Conservation (phyloP, 1,140 invertebrate species). For the Pogonus chalceus region DNA sequence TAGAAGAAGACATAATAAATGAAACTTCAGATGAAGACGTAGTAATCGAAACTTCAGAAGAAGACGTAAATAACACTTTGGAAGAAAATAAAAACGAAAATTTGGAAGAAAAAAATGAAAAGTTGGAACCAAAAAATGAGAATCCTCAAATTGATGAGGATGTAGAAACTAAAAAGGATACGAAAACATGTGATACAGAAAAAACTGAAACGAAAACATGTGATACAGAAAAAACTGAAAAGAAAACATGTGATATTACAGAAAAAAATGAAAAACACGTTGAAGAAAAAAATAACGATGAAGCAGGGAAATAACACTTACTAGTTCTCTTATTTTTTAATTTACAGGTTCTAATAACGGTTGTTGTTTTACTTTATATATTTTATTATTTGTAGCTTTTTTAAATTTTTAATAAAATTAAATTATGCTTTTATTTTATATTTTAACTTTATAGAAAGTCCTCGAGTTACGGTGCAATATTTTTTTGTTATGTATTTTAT, state of each 20-base stretch:
- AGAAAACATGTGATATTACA: background rate
- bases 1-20: background rate
- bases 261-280: background rate
- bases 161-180: background rate
- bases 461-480: no score
- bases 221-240: background rate
- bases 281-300: background rate
- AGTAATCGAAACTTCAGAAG: background rate
- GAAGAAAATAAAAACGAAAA: background rate
- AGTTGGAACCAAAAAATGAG: no score
- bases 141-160: no score
- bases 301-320: background rate
- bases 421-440: no score
- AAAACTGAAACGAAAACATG: background rate
- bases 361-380: no score
- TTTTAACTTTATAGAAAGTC: no score
- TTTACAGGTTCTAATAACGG: no score
- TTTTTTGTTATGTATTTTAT: no score
- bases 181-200: background rate
- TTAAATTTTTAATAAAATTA: no score
- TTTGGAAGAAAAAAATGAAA: no score
- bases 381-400: no score
- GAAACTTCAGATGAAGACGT: background rate
- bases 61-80: background rate
- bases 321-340: no score